Base-by-base conservation (phyloP, 2,113 vertebrate genomes). In the Thymallus thymallus region DNA sequence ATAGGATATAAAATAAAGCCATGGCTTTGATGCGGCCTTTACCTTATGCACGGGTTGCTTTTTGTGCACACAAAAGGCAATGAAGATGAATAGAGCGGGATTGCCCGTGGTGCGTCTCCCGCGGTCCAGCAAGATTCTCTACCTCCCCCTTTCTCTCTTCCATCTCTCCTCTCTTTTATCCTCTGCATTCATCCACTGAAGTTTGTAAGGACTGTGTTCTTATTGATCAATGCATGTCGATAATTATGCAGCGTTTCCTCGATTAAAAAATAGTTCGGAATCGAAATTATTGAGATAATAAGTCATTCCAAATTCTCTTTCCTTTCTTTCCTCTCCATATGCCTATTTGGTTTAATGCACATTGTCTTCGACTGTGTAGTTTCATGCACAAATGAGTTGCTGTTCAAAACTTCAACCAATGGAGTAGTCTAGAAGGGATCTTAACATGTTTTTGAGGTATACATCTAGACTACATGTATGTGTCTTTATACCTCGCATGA, bases 1-100 rank as follows among this genome's bases (percentile, higher is more conserved):
- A 96, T 96, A 95, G 96, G 96, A 96, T 97, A 97, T 97, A 96
- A 96, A 96, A 96, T 96, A 97, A 97, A 97, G 95, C 96, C 94
- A 78, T 83, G 92, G 94, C 93, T 98, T 94, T 95, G 92, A 94
- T 93, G 94, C 94, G 89, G 94, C 93, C 94, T 98, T 96, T 96
- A 92, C 95, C 94, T 95, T 94, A 91, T 92, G 94, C 93, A 78
- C 84, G 92, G 93, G 92, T 93, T 24, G 93, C 94, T 94, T 96
- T 89, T 95, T 94, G 92, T 92, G 94, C 95, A 95, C 94, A 92
- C 89, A 89, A 91, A 90, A 94, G 93, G 93, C 95, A 95, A 98
- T 97, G 95, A 96, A 97, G 96, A 98, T 93, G 93, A 94, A 98
- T 96, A 85, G 92, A 60, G 79, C 79, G 86, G 92, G 92, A 92